These are phyloP conservation scores for Aleiodes leptofemur DNA, from an alignment of 2,888 invertebrate genomes.

Conservation along the genomic window DNA sequence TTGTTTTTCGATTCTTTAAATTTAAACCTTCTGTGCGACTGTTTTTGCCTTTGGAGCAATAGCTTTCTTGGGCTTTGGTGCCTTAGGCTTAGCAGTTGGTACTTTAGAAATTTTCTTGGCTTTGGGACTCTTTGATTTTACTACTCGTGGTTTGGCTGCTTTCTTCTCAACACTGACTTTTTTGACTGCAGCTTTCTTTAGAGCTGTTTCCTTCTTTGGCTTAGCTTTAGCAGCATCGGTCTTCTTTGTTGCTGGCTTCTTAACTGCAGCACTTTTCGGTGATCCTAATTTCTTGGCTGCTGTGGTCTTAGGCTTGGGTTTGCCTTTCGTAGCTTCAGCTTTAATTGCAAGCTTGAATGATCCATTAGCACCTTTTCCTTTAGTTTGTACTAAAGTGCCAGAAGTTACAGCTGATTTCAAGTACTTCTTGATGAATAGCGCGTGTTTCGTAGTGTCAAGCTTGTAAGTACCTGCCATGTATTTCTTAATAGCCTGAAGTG, in stretches of 20 bases:
- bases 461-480: constrained; percentile 78
- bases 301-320: constrained; percentile 12
- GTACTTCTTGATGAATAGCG: constrained; percentile 79
- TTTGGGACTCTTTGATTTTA: constrained; percentile 53
- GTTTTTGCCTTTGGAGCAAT: constrained; percentile 30
- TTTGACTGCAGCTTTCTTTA: constrained; percentile 42
- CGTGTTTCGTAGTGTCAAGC: constrained; percentile 78
- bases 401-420: constrained; percentile 78
- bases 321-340: constrained; percentile 76
- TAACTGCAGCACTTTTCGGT: constrained; percentile 69
- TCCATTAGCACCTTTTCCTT: constrained; percentile 78
- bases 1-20: no score
- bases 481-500: no score
- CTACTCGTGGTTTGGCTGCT: constrained; percentile 62
- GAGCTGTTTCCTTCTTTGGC: constrained; percentile 37
- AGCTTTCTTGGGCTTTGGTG: constrained; percentile 55
- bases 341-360: constrained; percentile 77
- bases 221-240: constrained; percentile 17
- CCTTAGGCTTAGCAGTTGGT: no score
- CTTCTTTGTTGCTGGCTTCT: constrained; percentile 61
- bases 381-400: constrained; percentile 66
- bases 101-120: constrained; percentile 42
- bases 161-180: constrained; percentile 61
- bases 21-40: constrained; percentile 33
- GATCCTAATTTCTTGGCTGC: constrained; percentile 48